These are phyloP conservation scores for Siphlonurus alternatus DNA, from an alignment of 2,888 invertebrate genomes.

Conservation along the genomic window DNA sequence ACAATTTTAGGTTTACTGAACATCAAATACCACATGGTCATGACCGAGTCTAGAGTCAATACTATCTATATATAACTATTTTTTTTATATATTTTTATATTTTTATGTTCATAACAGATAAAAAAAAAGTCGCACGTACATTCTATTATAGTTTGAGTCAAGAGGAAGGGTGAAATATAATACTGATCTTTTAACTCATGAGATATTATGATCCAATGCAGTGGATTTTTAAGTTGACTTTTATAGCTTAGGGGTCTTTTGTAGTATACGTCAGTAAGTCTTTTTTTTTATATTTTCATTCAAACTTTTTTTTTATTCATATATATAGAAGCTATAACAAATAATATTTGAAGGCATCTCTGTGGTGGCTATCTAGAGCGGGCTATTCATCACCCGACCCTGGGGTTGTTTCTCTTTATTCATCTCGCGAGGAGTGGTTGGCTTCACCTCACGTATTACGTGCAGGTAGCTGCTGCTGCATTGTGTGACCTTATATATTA, in stretches of 20 bases:
- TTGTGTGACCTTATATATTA: neutral
- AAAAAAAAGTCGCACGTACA: no score
- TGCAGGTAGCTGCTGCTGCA: neutral
- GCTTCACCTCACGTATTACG: neutral
- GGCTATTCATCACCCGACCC: neutral
- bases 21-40: no score
- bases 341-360: neutral
- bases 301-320: neutral
- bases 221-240: neutral
- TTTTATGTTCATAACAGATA: no score
- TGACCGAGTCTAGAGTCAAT: no score
- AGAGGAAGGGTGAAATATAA: no score
- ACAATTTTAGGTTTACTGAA: no score
- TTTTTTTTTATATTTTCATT: neutral
- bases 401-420: neutral
- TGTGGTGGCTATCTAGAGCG: no score
- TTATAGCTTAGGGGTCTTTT: neutral
- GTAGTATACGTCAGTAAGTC: neutral
- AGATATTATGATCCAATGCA: neutral
- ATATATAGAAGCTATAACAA: neutral
- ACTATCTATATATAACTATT: no score
- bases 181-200: no score
- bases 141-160: no score
- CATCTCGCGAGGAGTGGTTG: neutral
- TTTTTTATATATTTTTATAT: no score